Evolutionary conservation across 2,797 vertebrate species (phyloP).

Genomic region (Hipposideros larvatus): DNA sequence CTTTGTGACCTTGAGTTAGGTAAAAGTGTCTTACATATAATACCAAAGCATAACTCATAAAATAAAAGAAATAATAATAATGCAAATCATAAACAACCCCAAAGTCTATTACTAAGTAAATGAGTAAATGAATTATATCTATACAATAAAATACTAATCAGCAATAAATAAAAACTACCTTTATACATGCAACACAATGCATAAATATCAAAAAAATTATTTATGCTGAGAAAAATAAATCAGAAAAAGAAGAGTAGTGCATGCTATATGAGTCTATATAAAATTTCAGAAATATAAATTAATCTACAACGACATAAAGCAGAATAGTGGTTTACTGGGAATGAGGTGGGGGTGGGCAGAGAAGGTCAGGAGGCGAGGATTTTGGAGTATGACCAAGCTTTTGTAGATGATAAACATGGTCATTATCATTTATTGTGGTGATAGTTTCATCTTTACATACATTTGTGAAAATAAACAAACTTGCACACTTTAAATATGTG

Average conservation of each 20-base stretch:
- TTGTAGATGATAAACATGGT: not conserved
- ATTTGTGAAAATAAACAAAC: not conserved
- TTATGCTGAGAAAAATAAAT: not conserved
- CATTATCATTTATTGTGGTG: not conserved
- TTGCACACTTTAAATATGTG: not conserved
- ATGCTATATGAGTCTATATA: not conserved
- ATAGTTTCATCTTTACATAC: not conserved
- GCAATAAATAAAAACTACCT: not conserved
- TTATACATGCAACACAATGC: not conserved
- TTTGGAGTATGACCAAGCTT: not conserved
- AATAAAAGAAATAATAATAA: not conserved
- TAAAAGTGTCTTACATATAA: not conserved
- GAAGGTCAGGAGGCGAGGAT: not conserved
- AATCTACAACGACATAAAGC: not conserved
- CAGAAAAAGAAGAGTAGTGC: not conserved
- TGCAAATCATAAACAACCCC: not conserved
- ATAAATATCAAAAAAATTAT: not conserved
- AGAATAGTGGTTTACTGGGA: not conserved
- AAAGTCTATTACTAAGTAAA: not conserved
- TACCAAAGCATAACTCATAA: not conserved
- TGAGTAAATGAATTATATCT: not conserved
- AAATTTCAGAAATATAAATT: not conserved
- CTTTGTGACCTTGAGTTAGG: not conserved
- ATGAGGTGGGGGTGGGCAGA: not conserved
- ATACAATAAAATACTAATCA: not conserved